Evolutionary conservation across 2,113 vertebrate species (phyloP).

Genomic region (Melanotaenia duboulayi): DNA sequence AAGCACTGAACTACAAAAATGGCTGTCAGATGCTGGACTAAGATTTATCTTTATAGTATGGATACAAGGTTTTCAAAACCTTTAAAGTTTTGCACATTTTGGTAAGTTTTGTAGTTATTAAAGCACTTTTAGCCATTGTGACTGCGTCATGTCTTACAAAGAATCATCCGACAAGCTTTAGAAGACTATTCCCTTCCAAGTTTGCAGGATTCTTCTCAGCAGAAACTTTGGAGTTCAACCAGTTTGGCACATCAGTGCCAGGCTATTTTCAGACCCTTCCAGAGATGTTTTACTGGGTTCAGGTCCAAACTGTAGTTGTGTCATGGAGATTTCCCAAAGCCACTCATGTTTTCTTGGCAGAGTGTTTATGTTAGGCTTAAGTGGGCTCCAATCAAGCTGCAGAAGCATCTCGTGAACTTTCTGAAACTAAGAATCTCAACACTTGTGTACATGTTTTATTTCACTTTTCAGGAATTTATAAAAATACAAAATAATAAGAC

Average conservation of each 20-base stretch:
- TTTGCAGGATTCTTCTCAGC: background rate
- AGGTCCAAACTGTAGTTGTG: background rate
- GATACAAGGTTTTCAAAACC: background rate
- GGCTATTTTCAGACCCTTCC: conserved; percentile 1
- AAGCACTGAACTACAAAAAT: background rate
- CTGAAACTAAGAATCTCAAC: too few species aligned
- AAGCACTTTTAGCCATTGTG: background rate
- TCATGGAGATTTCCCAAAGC: background rate
- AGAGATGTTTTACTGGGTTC: background rate
- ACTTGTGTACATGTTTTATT: too few species aligned
- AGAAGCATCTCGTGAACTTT: too few species aligned
- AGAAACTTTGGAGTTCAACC: background rate
- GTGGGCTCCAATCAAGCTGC: too few species aligned
- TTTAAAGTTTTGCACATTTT: background rate
- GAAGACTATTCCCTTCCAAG: background rate
- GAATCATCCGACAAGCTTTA: background rate
- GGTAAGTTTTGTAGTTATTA: background rate
- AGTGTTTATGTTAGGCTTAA: background rate
- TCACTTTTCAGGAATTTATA: too few species aligned
- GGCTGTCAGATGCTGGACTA: background rate
- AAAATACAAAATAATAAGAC: too few species aligned
- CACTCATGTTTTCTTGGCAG: background rate
- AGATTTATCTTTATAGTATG: background rate
- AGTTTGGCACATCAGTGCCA: background rate
- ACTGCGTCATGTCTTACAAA: background rate